Evolutionary conservation across 2,797 vertebrate species (phyloP).

Genomic region (Lepus townsendii): DNA sequence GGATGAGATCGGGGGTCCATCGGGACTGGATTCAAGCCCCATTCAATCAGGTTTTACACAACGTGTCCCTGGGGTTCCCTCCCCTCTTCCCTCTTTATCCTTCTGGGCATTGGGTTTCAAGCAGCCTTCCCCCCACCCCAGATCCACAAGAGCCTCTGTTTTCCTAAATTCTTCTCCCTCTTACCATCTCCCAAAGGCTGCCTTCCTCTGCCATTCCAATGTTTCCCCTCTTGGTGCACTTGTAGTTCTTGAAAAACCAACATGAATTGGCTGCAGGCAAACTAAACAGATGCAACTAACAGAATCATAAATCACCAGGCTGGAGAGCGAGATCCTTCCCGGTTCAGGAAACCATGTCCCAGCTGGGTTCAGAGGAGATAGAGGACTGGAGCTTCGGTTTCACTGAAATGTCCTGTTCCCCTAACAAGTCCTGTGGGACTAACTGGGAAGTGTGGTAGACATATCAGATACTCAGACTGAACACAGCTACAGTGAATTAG

Average conservation of each 20-base stretch:
- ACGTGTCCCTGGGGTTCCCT: not conserved
- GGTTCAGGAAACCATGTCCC: slow-evolving; percentile 57
- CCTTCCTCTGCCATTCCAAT: slow-evolving; percentile 65
- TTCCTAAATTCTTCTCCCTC: slow-evolving; percentile 66
- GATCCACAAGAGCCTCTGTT: slow-evolving; percentile 55
- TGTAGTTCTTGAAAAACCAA: slow-evolving; percentile 77
- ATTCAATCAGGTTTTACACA: slow-evolving; percentile 47
- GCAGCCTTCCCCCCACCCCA: not conserved
- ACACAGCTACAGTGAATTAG: not conserved
- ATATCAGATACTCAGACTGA: slow-evolving; percentile 39
- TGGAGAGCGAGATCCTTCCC: slow-evolving; percentile 49
- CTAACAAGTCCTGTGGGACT: slow-evolving; percentile 27
- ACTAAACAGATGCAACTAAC: slow-evolving; percentile 77
- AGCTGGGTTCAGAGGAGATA: slow-evolving; percentile 36
- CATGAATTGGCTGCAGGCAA: slow-evolving; percentile 74
- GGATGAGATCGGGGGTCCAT: slow-evolving; percentile 63
- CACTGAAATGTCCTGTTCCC: slow-evolving; percentile 27
- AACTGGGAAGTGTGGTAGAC: slow-evolving; percentile 42
- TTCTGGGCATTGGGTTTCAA: slow-evolving; percentile 31
- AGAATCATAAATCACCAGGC: slow-evolving; percentile 66
- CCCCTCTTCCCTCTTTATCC: slow-evolving; percentile 12
- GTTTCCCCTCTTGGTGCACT: slow-evolving; percentile 62
- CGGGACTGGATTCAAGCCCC: slow-evolving; percentile 46
- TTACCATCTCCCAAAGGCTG: slow-evolving; percentile 52
- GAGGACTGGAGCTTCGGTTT: slow-evolving; percentile 23